phyloP scores from a whole-genome alignment of 2,113 vertebrate species.

The Coturnix japonica region DNA sequence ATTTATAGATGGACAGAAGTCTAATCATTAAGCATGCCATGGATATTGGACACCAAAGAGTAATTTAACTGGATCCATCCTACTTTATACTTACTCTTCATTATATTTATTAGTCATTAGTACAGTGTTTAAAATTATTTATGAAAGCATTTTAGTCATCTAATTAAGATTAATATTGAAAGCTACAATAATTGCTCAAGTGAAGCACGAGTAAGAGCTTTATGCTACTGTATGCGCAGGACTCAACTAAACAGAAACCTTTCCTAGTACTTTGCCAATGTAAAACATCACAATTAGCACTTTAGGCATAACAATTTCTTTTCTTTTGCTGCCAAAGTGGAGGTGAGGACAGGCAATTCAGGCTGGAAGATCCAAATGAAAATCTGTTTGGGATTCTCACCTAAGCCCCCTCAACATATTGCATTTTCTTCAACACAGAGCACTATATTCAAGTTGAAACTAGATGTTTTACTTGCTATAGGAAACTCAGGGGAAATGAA shows the following conservation, averaged over 20 bases:
- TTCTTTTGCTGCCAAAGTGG: neutral
- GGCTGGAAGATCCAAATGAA: neutral
- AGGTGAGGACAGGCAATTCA: neutral
- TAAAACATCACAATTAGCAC: neutral
- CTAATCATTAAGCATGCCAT: conserved; percentile 45
- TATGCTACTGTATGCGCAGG: neutral
- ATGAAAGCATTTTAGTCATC: conserved; percentile 35
- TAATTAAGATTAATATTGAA: conserved; percentile 54
- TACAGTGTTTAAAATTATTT: conserved; percentile 24
- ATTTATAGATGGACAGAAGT: conserved; percentile 66
- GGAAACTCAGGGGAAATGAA: neutral
- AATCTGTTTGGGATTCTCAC: neutral
- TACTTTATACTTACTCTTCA: conserved; percentile 2
- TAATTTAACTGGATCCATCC: conserved; percentile 21
- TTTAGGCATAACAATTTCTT: neutral
- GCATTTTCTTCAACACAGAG: neutral
- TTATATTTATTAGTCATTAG: conserved; percentile 21
- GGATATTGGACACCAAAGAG: conserved; percentile 30
- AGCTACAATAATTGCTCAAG: conserved; percentile 18
- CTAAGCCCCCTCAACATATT: neutral
- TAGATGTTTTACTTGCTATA: neutral
- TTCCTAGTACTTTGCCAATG: neutral
- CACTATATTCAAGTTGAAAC: neutral
- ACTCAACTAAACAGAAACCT: neutral
- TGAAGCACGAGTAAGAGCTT: neutral